phyloP scores from a whole-genome alignment of 2,888 invertebrate species.

The Polietes domitor region DNA sequence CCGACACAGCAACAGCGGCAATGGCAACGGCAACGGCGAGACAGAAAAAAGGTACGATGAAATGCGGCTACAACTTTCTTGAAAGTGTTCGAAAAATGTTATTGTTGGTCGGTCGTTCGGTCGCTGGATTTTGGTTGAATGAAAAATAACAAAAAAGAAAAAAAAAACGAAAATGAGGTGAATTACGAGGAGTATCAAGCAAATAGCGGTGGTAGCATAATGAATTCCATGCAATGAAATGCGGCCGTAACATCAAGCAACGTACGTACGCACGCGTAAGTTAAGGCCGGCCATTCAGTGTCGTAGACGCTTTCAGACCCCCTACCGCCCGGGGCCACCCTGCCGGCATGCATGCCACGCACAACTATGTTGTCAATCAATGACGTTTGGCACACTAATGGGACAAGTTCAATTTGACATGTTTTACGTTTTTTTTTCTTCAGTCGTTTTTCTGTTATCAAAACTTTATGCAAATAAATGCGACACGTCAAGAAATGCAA shows the following conservation, averaged over 20 bases:
- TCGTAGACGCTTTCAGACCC: background rate
- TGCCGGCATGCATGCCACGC: constrained; percentile 4
- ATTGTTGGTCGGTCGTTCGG: background rate
- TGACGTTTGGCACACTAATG: constrained; percentile 68
- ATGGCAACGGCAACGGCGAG: too few relatives aligned
- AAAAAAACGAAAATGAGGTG: constrained; percentile 43
- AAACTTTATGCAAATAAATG: background rate
- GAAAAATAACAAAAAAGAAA: background rate
- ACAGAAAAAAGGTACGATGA: background rate
- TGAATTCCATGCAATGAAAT: background rate
- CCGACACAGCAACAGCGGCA: too few relatives aligned
- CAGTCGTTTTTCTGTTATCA: constrained; percentile 2
- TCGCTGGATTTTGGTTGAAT: background rate
- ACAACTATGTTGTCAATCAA: constrained; percentile 55
- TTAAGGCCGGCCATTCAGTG: constrained; percentile 25
- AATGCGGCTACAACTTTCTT: constrained; percentile 34
- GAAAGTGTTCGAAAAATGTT: background rate
- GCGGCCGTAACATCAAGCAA: constrained; percentile 15
- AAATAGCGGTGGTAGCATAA: constrained; percentile 18
- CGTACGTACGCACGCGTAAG: background rate
- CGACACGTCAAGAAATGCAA: background rate
- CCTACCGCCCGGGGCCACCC: too few relatives aligned
- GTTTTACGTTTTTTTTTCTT: background rate
- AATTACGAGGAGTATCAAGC: constrained; percentile 16
- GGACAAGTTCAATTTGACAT: constrained; percentile 65